phyloP scores from a whole-genome alignment of 2,797 vertebrate species.

The Anolis apletophallus region DNA sequence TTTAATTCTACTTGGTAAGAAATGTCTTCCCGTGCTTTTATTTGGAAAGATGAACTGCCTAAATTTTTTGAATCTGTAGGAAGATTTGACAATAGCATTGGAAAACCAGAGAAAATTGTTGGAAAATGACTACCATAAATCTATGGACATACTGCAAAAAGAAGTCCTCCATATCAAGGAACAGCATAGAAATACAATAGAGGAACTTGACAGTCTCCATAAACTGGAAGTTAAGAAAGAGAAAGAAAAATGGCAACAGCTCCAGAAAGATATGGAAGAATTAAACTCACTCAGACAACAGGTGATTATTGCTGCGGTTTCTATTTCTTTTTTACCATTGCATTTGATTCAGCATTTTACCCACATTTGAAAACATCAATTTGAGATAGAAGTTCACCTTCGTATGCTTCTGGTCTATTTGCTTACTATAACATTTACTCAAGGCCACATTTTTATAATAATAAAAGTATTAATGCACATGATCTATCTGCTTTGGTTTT shows the following conservation, averaged over 20 bases:
- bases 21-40: neutral
- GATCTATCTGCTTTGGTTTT: neutral
- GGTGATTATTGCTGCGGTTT: slow-evolving; percentile 60
- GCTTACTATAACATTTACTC: neutral
- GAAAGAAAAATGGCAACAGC: slow-evolving; percentile 65
- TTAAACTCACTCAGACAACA: slow-evolving; percentile 74
- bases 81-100: slow-evolving; percentile 67
- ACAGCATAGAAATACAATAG: slow-evolving; percentile 79
- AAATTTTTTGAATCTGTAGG: slow-evolving; percentile 47
- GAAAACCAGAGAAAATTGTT: slow-evolving; percentile 66
- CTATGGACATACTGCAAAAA: slow-evolving; percentile 67
- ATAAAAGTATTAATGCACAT: neutral
- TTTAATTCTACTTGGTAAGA: neutral
- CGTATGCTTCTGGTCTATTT: neutral
- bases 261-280: slow-evolving; percentile 65
- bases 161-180: slow-evolving; percentile 84
- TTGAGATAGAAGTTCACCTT: neutral
- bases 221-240: slow-evolving; percentile 68
- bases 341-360: neutral
- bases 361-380: neutral
- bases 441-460: too few species aligned
- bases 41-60: neutral
- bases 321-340: neutral
- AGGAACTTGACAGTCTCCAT: slow-evolving; percentile 78
- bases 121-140: slow-evolving; percentile 69